Evolutionary conservation across 2,797 vertebrate species (phyloP), one percentile per base, ranked within the genome.

Genomic region (Champsocephalus gunnari): DNA sequence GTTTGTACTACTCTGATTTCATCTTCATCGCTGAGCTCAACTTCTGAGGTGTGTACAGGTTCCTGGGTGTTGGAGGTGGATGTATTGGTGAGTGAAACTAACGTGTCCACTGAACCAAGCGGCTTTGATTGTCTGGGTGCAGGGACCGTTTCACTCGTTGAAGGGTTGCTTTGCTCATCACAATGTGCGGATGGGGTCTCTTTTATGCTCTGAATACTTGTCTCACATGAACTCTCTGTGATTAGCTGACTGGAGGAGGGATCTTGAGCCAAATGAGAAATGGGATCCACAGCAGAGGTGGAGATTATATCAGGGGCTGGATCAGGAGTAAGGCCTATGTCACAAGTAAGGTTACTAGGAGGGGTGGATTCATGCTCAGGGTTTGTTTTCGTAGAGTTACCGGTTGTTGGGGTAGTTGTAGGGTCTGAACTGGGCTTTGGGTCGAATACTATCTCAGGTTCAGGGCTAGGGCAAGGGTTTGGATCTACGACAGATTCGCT

Each of bases 231-330:
- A 51, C n/a, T 65, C 13, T 88, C 85, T 16, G 51, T 45, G 47
- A 47, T 66, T 16, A 66, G 62, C 75, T 67, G 77, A 84, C 87
- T 61, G 48, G 64, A 28, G 13, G 61, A 59, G 12, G 75, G 24
- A 60, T 89, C 86, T 76, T 80, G 85, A 87, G 84, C 69, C 89
- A 85, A 77, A 67, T 19, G 32, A 62, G 79, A 77, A 9, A 10
- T 45, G 0, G 71, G 47, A 55, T 83, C 88, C 11, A 45, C 49
- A 59, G 51, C 45, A 57, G 73, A 56, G 14, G 32, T 53, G 47
- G 71, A 49, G 24, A 65, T 67, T 19, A 64, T 47, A 57, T 84
- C 79, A 62, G 75, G 77, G 83, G 38, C 54, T 34, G 71, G 59
- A 75, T 79, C 77, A 3, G 63, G 62, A 58, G 62, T 79, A 60